These are phyloP conservation scores for Drosophila ezoana DNA, from an alignment of 2,888 invertebrate genomes.

Conservation along the genomic window DNA sequence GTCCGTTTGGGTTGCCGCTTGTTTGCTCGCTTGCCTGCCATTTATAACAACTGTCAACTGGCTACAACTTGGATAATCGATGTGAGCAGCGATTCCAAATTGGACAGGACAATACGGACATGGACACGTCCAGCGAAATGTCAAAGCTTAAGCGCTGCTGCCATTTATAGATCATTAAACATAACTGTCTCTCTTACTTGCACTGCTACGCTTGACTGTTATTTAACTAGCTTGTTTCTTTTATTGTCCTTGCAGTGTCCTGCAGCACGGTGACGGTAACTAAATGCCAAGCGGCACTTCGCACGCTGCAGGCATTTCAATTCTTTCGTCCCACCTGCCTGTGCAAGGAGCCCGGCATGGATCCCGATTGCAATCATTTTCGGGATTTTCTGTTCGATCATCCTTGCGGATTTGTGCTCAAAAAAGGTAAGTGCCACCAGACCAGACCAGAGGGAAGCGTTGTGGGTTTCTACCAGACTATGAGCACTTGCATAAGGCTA, in stretches of 20 bases:
- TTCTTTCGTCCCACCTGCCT: constrained; percentile 97
- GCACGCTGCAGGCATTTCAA: constrained; percentile 95
- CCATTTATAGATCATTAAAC: constrained; percentile 79
- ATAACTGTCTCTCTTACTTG: constrained; percentile 24
- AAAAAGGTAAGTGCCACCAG: constrained; percentile 89
- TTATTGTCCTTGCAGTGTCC: constrained; percentile 89
- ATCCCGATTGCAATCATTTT: constrained; percentile 96
- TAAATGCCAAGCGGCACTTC: constrained; percentile 95
- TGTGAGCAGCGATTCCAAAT: constrained; percentile 53
- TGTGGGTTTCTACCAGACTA: constrained; percentile 5
- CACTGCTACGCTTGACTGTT: background rate
- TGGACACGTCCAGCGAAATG: constrained; percentile 49
- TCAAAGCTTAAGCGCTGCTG: constrained; percentile 73
- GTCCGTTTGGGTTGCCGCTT: constrained; percentile 46
- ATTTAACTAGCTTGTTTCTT: constrained; percentile 10
- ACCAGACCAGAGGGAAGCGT: background rate
- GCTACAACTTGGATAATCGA: constrained; percentile 64
- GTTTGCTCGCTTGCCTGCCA: constrained; percentile 54
- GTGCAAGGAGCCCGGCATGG: constrained; percentile 95
- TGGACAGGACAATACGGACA: constrained; percentile 34
- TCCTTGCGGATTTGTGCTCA: constrained; percentile 95
- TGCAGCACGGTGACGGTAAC: constrained; percentile 97
- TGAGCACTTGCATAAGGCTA: background rate
- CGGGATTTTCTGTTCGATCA: constrained; percentile 97
- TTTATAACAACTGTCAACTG: constrained; percentile 78